Percentiles rank a stretch among this genome's conserved stretches.
Conservation (phyloP, 2,888 invertebrate genomes). For the Euplagia quadripunctaria region DNA sequence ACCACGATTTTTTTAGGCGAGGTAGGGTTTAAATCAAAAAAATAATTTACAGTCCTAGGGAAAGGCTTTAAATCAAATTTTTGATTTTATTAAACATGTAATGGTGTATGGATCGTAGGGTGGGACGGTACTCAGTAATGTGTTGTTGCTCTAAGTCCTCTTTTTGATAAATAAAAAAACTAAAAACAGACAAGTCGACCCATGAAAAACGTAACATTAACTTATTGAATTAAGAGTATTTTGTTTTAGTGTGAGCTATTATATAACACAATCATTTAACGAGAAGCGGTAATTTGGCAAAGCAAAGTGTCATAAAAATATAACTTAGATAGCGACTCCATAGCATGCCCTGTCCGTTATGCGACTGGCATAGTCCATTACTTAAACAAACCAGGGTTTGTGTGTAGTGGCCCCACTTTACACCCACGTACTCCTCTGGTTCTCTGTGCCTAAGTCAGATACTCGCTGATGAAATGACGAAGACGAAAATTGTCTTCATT, state of each 20-base stretch:
- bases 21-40: no score
- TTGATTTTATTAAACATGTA: no score
- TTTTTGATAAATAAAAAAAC: neutral
- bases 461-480: constrained; percentile 38
- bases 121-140: neutral
- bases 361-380: constrained; percentile 83
- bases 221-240: no score
- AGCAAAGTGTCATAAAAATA: no score
- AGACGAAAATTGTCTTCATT: constrained; percentile 55
- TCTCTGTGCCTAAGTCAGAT: constrained; percentile 53
- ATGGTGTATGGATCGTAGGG: neutral
- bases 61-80: no score
- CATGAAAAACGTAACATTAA: neutral
- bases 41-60: no score
- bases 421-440: constrained; percentile 75
- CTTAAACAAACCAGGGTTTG: constrained; percentile 80
- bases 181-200: neutral
- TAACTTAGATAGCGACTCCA: no score
- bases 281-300: no score
- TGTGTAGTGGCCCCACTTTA: constrained; percentile 78
- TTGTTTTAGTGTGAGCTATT: no score
- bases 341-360: constrained; percentile 36
- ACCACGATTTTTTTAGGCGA: no score
- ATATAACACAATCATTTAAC: no score
- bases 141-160: neutral